phyloP scores from a whole-genome alignment of 2,113 vertebrate genomes.

The Callipepla squamata region DNA sequence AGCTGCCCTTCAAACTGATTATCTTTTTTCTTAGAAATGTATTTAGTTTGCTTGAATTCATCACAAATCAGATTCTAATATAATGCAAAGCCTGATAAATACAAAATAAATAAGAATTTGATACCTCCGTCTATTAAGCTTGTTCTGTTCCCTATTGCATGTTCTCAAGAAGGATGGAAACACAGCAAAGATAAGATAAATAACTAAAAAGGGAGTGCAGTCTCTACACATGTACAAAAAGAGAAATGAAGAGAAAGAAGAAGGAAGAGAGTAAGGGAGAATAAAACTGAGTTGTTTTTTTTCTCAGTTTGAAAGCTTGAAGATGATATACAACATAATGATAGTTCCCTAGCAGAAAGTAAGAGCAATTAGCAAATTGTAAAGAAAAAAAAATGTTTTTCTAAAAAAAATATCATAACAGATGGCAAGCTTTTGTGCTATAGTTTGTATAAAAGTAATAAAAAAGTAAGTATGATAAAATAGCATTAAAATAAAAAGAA shows the following conservation, averaged over 20 bases:
- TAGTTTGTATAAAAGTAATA: conserved; percentile 32
- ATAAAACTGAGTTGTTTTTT: background rate
- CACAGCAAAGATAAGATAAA: background rate
- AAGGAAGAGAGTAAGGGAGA: background rate
- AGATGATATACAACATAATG: background rate
- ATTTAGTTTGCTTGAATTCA: background rate
- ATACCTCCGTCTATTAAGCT: background rate
- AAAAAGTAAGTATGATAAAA: conserved; percentile 17
- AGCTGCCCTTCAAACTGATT: background rate
- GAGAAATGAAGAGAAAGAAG: rapidly evolving
- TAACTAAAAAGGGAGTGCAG: background rate
- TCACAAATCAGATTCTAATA: background rate
- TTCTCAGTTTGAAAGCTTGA: background rate
- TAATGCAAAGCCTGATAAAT: background rate
- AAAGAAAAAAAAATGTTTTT: conserved; percentile 21
- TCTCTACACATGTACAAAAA: background rate
- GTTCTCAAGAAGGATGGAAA: background rate
- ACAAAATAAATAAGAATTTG: background rate
- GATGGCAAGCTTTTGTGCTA: conserved; percentile 29
- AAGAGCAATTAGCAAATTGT: background rate
- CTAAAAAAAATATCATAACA: conserved; percentile 14
- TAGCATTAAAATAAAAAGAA: conserved; percentile 21
- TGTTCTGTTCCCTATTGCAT: background rate
- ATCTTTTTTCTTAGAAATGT: background rate
- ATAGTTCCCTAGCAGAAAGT: background rate